These are phyloP conservation scores for Acrobasis consociella DNA, from an alignment of 2,888 invertebrate genomes.

Conservation along the genomic window DNA sequence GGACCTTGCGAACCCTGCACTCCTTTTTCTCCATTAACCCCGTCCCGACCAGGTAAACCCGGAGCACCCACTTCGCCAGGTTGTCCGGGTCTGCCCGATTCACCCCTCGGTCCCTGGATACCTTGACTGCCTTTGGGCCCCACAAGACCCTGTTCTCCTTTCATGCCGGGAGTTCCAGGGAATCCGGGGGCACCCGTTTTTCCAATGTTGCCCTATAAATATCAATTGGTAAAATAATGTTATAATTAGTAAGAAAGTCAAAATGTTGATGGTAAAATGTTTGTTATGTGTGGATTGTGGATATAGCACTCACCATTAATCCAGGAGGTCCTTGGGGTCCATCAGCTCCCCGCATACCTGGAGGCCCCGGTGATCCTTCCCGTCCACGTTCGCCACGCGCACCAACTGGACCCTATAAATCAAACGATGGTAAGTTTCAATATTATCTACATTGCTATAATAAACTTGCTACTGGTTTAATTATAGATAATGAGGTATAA, in stretches of 20 bases:
- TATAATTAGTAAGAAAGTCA: background rate
- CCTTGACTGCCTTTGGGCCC: conserved; percentile 93
- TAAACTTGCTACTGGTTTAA: too few species aligned
- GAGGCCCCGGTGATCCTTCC: conserved; percentile 90
- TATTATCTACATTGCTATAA: too few species aligned
- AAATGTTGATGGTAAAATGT: too few species aligned
- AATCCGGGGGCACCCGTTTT: conserved; percentile 94
- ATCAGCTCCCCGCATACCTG: conserved; percentile 90
- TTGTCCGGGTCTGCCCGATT: conserved; percentile 89
- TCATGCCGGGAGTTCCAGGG: conserved; percentile 90
- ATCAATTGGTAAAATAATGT: background rate
- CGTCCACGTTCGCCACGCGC: conserved; percentile 92
- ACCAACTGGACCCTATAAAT: conserved; percentile 87
- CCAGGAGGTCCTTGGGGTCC: conserved; percentile 91
- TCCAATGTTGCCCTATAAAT: conserved; percentile 87
- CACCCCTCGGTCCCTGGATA: conserved; percentile 90
- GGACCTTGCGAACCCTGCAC: conserved; percentile 87
- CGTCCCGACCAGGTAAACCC: conserved; percentile 91
- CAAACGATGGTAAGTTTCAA: background rate
- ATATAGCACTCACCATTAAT: conserved; percentile 79
- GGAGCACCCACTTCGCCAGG: conserved; percentile 89
- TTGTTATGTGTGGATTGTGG: too few species aligned
- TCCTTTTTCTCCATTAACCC: conserved; percentile 91
- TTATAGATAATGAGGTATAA: too few species aligned
- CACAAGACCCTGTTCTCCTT: conserved; percentile 89